Evolutionary conservation across 2,888 invertebrate species (phyloP).

Genomic region (Hirtodrosophila trivittata): DNA sequence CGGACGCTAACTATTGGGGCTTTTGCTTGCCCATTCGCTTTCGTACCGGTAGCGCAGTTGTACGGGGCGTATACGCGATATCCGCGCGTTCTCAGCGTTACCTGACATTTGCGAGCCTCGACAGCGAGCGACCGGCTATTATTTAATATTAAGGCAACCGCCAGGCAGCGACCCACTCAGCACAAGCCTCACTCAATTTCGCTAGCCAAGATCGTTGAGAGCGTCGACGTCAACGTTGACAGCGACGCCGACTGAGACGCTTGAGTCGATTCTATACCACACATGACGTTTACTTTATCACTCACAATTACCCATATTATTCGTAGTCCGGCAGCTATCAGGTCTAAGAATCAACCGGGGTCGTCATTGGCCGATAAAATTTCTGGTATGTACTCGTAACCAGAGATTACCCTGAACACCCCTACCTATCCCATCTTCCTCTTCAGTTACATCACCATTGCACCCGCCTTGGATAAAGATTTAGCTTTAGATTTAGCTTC

Average conservation of each 20-base stretch:
- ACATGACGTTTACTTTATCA: conserved; percentile 14
- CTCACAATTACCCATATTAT: not conserved
- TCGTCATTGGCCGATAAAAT: not conserved
- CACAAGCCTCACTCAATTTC: conserved; percentile 19
- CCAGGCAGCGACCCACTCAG: conserved; percentile 7
- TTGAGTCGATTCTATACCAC: conserved; percentile 3
- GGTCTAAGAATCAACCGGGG: conserved; percentile 13
- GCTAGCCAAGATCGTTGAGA: conserved; percentile 27
- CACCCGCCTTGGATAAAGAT: not conserved
- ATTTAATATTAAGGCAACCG: conserved; percentile 59
- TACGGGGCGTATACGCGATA: conserved; percentile 71
- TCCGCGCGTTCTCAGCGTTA: conserved; percentile 54
- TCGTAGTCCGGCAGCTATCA: conserved; percentile 6
- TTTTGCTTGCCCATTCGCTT: conserved; percentile 21
- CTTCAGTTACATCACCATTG: no score
- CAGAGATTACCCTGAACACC: no score
- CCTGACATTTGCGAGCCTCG: conserved; percentile 49
- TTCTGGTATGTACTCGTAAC: conserved; percentile 2
- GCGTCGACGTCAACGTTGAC: not conserved
- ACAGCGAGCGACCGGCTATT: conserved; percentile 57
- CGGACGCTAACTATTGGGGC: conserved; percentile 13
- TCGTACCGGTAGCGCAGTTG: conserved; percentile 34
- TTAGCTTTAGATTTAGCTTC: not conserved
- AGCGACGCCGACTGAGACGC: conserved; percentile 14
- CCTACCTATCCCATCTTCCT: no score